Conservation (phyloP, 2,888 invertebrate genomes). For the Hydroisotoma schaefferi region DNA sequence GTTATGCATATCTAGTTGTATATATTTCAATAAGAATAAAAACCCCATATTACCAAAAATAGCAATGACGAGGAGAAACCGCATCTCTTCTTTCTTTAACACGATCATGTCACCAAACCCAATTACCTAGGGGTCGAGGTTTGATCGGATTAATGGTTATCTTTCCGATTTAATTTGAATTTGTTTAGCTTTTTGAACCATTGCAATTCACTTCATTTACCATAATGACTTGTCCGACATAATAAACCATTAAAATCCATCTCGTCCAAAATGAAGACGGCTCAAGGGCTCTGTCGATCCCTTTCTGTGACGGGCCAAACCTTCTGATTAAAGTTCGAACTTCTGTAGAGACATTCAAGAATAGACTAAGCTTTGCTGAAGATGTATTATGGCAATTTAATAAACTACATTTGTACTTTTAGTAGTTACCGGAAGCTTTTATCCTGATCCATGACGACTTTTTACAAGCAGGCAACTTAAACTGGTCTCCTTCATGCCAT, state of each 20-base stretch:
- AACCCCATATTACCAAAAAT: conserved; percentile 38
- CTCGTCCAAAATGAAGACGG: conserved; percentile 11
- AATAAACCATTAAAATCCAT: conserved; percentile 32
- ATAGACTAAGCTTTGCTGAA: neutral
- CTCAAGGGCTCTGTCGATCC: too few species aligned
- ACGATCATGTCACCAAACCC: conserved; percentile 39
- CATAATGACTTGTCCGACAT: conserved; percentile 38
- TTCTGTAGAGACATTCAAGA: neutral
- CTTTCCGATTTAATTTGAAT: too few species aligned
- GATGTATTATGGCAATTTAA: neutral
- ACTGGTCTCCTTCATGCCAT: conserved; percentile 26
- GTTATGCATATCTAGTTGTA: too few species aligned
- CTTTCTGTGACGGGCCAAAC: too few species aligned
- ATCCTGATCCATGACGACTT: conserved; percentile 20
- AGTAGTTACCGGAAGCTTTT: conserved; percentile 17
- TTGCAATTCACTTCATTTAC: conserved; percentile 1
- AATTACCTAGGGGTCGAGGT: conserved; percentile 26
- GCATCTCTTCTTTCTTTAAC: conserved; percentile 15
- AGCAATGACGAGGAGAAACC: conserved; percentile 22
- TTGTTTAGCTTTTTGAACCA: too few species aligned
- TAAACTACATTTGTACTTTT: neutral
- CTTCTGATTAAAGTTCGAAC: too few species aligned
- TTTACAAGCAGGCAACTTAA: conserved; percentile 32
- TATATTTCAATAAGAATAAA: too few species aligned
- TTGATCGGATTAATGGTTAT: too few species aligned